Percentiles rank a stretch among this genome's conserved stretches.
Conservation (phyloP, 2,888 invertebrate genomes). For the Tachina lurida region DNA sequence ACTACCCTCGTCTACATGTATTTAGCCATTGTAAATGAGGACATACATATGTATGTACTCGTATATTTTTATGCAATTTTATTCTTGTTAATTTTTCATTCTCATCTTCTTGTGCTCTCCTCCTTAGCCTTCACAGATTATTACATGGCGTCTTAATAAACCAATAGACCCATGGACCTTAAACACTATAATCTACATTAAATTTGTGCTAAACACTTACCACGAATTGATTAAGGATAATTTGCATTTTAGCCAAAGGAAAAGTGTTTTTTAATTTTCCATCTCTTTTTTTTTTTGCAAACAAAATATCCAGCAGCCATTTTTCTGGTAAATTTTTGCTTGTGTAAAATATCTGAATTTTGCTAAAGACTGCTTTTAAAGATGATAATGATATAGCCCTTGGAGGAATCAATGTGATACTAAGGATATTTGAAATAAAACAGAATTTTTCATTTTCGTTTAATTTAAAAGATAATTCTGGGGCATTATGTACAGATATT, state of each 20-base stretch:
- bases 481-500: no score
- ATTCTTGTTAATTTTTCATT: constrained; percentile 54
- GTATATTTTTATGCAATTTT: constrained; percentile 14
- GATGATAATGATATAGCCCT: no score
- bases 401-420: no score
- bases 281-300: neutral
- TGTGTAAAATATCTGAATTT: no score
- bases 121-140: constrained; percentile 62
- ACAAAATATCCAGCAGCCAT: neutral
- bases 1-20: neutral
- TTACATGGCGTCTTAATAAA: constrained; percentile 72
- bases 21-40: constrained; percentile 6
- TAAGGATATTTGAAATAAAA: no score
- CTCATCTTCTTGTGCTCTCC: constrained; percentile 44
- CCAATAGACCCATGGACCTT: constrained; percentile 66
- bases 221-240: constrained; percentile 24
- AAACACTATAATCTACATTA: constrained; percentile 26
- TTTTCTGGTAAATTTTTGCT: neutral
- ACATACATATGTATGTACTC: no score
- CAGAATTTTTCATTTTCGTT: no score
- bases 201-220: constrained; percentile 17
- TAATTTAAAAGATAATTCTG: no score
- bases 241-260: neutral
- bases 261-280: neutral
- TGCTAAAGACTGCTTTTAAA: no score